phyloP scores from a whole-genome alignment of 2,888 invertebrate genomes.

The Anodontia alba region DNA sequence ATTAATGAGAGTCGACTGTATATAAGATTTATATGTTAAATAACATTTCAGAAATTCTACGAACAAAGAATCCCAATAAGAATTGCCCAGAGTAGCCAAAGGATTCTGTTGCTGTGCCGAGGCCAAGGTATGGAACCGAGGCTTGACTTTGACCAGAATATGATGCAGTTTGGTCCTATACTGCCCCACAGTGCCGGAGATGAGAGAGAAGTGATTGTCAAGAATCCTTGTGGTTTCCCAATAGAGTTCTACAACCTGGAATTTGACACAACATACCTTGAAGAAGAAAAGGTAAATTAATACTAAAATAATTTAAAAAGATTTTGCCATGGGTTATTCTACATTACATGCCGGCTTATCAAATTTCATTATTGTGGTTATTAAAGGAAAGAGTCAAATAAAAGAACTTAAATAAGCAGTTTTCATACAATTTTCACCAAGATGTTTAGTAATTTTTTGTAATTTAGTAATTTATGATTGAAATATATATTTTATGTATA shows the following conservation, averaged over 20 bases:
- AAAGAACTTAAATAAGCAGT: neutral
- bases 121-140: constrained; percentile 84
- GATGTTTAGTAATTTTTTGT: too few species aligned
- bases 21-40: too few species aligned
- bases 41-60: constrained; percentile 82
- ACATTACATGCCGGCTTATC: too few species aligned
- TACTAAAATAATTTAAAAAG: too few species aligned
- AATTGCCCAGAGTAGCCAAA: constrained; percentile 84
- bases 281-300: constrained; percentile 83
- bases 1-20: too few species aligned
- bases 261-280: constrained; percentile 86
- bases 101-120: constrained; percentile 82
- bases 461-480: too few species aligned
- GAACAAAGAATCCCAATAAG: constrained; percentile 83
- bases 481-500: too few species aligned
- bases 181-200: constrained; percentile 88
- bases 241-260: constrained; percentile 90
- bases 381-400: neutral
- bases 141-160: constrained; percentile 83
- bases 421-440: too few species aligned
- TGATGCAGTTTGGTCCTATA: constrained; percentile 88
- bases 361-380: neutral
- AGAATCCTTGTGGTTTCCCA: constrained; percentile 89
- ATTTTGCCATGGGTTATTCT: too few species aligned
- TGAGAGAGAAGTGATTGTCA: constrained; percentile 88